Conservation (phyloP, 1,140 invertebrate genomes). For the Drosophila micromelanica region DNA sequence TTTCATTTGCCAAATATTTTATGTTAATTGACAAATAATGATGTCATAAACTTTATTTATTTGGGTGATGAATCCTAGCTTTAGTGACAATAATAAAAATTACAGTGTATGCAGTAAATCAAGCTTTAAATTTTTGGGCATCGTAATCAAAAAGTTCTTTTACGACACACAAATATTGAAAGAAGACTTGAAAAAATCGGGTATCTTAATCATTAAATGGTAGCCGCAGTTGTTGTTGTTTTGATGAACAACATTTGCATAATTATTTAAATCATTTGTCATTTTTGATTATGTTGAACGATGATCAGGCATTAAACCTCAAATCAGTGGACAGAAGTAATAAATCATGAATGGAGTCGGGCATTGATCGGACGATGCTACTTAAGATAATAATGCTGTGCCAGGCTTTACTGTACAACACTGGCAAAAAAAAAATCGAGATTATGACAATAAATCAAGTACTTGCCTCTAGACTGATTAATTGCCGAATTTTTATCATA, state of each 20-base stretch:
- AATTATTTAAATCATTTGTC: conserved; percentile 19
- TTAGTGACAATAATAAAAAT: conserved; percentile 2
- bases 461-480: not conserved
- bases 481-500: not conserved
- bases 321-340: conserved; percentile 1
- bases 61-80: conserved; percentile 1
- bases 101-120: not conserved
- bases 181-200: not conserved
- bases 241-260: conserved; percentile 14
- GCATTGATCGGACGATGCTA: not conserved
- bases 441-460: not conserved
- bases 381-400: not conserved
- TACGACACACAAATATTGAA: not conserved
- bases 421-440: not conserved
- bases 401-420: conserved; percentile 1
- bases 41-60: conserved; percentile 35
- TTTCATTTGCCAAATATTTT: not conserved
- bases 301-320: not conserved
- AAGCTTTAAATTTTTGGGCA: not conserved
- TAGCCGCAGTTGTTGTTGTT: not conserved
- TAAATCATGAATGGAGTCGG: not conserved
- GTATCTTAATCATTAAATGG: not conserved
- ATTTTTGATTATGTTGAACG: conserved; percentile 12
- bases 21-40: conserved; percentile 34
- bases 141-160: not conserved